Evolutionary conservation across 2,888 invertebrate species (phyloP).

Genomic region (Papilio gigon): DNA sequence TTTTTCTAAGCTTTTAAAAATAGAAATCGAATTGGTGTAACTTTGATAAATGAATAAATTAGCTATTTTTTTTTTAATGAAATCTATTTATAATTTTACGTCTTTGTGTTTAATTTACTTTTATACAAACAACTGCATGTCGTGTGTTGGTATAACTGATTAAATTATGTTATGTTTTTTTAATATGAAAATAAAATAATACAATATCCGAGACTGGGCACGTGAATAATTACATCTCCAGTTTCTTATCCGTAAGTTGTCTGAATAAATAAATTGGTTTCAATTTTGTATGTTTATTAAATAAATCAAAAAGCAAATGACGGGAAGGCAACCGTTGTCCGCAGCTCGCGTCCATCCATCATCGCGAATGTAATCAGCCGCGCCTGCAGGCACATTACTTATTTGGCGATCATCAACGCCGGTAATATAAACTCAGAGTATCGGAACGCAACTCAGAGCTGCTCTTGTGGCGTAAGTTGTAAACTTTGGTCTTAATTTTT

Average conservation of each 20-base stretch:
- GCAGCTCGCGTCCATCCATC: conserved; percentile 63
- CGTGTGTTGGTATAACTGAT: no score
- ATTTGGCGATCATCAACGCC: conserved; percentile 70
- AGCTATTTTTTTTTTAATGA: no score
- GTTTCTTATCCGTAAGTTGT: conserved; percentile 18
- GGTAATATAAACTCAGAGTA: conserved; percentile 48
- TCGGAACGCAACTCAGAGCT: conserved; percentile 45
- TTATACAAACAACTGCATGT: no score
- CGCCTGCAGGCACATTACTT: conserved; percentile 63
- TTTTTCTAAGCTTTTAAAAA: no score
- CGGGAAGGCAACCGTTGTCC: conserved; percentile 50
- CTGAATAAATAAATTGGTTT: conserved; percentile 35
- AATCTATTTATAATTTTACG: no score
- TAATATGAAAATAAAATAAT: conserved; percentile 9
- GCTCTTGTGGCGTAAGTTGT: conserved; percentile 45
- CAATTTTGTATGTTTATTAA: conserved; percentile 35
- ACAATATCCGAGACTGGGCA: background rate
- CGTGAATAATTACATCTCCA: conserved; percentile 3
- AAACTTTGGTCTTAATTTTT: conserved; percentile 33
- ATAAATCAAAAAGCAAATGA: conserved; percentile 47
- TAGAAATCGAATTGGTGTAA: no score
- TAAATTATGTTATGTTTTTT: no score
- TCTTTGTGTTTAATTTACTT: no score
- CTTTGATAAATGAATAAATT: no score
- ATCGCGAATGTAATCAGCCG: conserved; percentile 64